Base-by-base conservation (phyloP, 2,888 invertebrate genomes). In the Rosalia funebris region DNA sequence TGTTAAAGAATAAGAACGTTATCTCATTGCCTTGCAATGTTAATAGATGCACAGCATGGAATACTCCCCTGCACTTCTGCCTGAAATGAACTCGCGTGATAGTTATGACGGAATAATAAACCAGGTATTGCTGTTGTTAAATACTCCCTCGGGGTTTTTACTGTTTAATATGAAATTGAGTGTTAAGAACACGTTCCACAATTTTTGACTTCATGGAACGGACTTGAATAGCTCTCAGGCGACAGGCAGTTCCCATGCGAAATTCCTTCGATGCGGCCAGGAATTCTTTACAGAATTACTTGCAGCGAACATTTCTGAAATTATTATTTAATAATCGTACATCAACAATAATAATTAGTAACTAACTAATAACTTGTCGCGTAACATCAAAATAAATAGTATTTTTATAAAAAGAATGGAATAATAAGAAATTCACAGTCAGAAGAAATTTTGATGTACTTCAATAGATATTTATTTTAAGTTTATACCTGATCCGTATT, bases 201-300 rank as follows among this genome's bases (percentile, higher is more conserved):
- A 55, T 32, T 54, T 44, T 39, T 54, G 44, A 52, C 45, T 44
- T 54, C 54, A 36, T 37, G 17, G 54, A 54, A 32, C 9, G 25
- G 31, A 34, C 20, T 32, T 42, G 32, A 44, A 9, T 5, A 41
- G 52, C 41, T 31, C 14, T 41, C 16, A 19, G 19, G 31, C 44
- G 31, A 37, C 15, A n/a, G n/a, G n/a, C n/a, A n/a, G 39, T 50
- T 50, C 50, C 53, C 53, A 42, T 53, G 53, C 53, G 42, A 53
- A 50, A 42, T 53, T 16, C 31, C n/a, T 41, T 48, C 34, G 47
- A 16, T 41, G 25, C 16, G 31, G 41, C 15, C 16, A 15, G 41
- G 42, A 17, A 53, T 42, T 32, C 42, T 11, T 53, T n/a, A n/a
- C n/a, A n/a, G n/a, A 32, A 50, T 39, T 50, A 50, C 39, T 9